Evolutionary conservation across 1,140 invertebrate genomes (phyloP).

Genomic region (Penaeus indicus): DNA sequence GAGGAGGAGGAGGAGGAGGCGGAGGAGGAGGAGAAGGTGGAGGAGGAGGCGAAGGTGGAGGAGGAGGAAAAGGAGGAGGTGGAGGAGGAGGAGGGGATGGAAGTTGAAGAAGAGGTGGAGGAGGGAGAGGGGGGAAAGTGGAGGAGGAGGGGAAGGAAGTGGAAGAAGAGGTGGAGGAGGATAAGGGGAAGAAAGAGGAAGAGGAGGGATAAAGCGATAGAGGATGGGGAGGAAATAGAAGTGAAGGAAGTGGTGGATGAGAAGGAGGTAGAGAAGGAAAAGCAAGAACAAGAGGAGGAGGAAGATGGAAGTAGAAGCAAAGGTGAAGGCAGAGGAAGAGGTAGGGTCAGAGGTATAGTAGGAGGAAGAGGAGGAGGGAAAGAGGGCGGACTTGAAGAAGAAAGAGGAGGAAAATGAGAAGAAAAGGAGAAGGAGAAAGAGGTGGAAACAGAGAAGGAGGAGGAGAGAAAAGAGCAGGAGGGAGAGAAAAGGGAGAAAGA

Average conservation of each 20-base stretch:
- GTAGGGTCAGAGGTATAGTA: too few species aligned
- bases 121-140: too few species aligned
- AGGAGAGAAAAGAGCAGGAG: neutral
- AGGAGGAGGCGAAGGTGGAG: neutral
- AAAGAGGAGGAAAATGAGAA: neutral
- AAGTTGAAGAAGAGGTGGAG: too few species aligned
- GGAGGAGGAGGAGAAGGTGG: neutral
- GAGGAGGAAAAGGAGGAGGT: neutral
- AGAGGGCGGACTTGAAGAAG: neutral
- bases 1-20: neutral
- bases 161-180: neutral
- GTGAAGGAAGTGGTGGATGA: constrained; percentile 9
- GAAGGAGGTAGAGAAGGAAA: neutral
- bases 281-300: neutral
- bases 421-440: neutral
- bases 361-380: neutral
- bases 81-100: neutral
- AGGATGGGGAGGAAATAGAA: neutral
- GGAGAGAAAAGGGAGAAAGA: neutral
- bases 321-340: neutral
- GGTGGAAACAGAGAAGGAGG: neutral
- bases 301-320: neutral
- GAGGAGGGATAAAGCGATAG: neutral
- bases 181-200: neutral
- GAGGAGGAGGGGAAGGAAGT: neutral